Percentiles rank a stretch among this genome's conserved stretches.
These are phyloP conservation scores for human DNA, from an alignment of 2,113 vertebrate species.

Conservation along the genomic window GRCh38 chr13:27068501-27069000, in stretches of 20 bases:
- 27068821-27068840: constrained; percentile 69
- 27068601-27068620: constrained; percentile 88
- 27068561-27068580: constrained; percentile 81
- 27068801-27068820: constrained; percentile 81
- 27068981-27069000: constrained; percentile 59
- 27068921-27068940: constrained; percentile 68
- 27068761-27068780: constrained; percentile 68
- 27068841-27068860: constrained; percentile 48
- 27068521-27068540: constrained; percentile 76
- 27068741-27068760: constrained; percentile 83
- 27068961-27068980: constrained; percentile 52
- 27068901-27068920: constrained; percentile 53
- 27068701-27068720: constrained; percentile 84
- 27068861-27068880: constrained; percentile 49
- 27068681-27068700: constrained; percentile 83
- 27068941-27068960: constrained; percentile 75
- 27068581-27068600: constrained; percentile 80
- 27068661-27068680: constrained; percentile 84
- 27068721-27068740: constrained; percentile 87
- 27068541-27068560: constrained; percentile 78
- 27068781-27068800: constrained; percentile 86
- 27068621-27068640: constrained; percentile 83
- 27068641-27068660: constrained; percentile 86
- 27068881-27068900: constrained; percentile 51
- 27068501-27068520: constrained; percentile 68